Evolutionary conservation across 2,888 invertebrate species (phyloP).

Genomic region (Lymantria monacha): DNA sequence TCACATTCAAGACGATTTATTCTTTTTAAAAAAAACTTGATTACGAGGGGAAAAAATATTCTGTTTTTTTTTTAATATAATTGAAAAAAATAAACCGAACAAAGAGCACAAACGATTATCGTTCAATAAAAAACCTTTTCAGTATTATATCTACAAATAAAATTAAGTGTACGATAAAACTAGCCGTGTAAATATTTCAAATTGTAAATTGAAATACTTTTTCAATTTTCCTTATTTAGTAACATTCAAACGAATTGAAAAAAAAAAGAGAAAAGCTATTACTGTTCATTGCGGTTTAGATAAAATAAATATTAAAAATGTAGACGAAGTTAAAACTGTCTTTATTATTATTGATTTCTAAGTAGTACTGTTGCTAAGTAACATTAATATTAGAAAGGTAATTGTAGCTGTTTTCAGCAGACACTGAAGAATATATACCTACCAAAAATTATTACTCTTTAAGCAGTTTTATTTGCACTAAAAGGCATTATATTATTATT

Average conservation of each 20-base stretch:
- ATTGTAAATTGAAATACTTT: slow-evolving; percentile 4
- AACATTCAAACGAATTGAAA: not conserved
- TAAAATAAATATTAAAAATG: slow-evolving; percentile 1
- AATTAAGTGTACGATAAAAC: too few relatives aligned
- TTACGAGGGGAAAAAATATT: too few relatives aligned
- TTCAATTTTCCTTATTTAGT: not conserved
- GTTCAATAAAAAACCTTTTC: not conserved
- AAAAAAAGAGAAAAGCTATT: not conserved
- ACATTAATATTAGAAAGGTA: slow-evolving; percentile 18
- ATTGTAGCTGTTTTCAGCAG: slow-evolving; percentile 5
- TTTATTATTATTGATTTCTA: slow-evolving; percentile 21
- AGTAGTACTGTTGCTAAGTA: slow-evolving; percentile 12
- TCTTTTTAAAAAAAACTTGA: too few relatives aligned
- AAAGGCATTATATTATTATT: too few relatives aligned
- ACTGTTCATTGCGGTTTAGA: not conserved
- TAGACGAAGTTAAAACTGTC: slow-evolving; percentile 3
- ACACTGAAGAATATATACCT: not conserved
- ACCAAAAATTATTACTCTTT: too few relatives aligned
- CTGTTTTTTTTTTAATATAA: too few relatives aligned
- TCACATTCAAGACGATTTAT: too few relatives aligned
- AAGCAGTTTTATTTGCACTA: too few relatives aligned
- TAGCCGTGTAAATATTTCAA: too few relatives aligned
- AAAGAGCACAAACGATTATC: not conserved
- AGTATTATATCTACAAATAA: not conserved
- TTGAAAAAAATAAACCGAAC: too few relatives aligned